Base-by-base conservation (phyloP, 2,113 vertebrate genomes). In the Ornithorhynchus anatinus region DNA sequence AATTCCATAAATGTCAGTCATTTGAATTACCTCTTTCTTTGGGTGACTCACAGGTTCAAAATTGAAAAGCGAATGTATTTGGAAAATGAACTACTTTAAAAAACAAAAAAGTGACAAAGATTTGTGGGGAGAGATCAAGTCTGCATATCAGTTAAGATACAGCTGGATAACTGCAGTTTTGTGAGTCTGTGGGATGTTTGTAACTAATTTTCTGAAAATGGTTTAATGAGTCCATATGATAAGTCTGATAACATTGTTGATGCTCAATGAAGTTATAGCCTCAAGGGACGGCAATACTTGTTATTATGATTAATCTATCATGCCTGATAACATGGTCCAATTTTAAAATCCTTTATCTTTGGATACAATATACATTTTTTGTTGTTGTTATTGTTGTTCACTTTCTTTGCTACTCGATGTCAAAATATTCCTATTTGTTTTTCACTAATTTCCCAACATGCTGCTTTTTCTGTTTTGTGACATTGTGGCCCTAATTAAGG, bases 351-450 rank as follows among this genome's bases (percentile, higher is more conserved):
- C 78, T 51, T 73, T 71, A 51, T 67, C 45, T 31, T 77, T 52
- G 66, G 72, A 59, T 43, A 25, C 14, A 53, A 74, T 59, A 56
- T 67, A 77, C 43, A 1, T 44, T 56, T 67, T 82, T 59, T 77
- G 56, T 74, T 27, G 23, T 42, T 59, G 29, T 0, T 17, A 0
- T 7, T 20, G 76, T 54, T 73, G 32, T 81, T 84, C 44, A 40
- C 80, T 86, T 84, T 82, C 63, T 72, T 68, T 48, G 89, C 88
- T 92, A 89, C 90, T 86, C 89, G 62, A 90, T 89, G 88, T 90
- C 90, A 92, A 92, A 93, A 92, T 87, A 89, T 42, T 82, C 87
- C 4, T 45, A 89, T 79, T 79, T 84, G 58, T 77, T 87, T 92
- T 82, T 75, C 73, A 27, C 78, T 84, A 81, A 72, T 76, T 86